phyloP scores from a whole-genome alignment of 2,113 vertebrate species.

The Nothobranchius furzeri region DNA sequence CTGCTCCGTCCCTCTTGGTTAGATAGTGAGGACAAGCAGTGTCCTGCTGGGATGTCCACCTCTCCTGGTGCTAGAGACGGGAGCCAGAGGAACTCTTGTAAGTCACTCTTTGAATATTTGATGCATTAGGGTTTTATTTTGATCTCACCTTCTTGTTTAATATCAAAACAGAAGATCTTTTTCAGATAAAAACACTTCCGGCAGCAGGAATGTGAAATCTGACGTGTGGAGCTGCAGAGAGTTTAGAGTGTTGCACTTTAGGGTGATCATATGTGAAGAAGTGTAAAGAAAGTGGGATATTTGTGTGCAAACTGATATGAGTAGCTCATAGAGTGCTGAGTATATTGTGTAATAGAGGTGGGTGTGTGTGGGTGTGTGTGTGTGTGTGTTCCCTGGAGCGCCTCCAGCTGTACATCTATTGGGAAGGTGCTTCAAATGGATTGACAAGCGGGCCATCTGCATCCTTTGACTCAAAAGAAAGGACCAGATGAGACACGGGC shows the following conservation, averaged over 20 bases:
- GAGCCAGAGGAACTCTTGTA: slow-evolving; percentile 74
- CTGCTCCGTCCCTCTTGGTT: slow-evolving; percentile 30
- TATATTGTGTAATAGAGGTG: slow-evolving; percentile 27
- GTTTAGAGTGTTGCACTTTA: neutral
- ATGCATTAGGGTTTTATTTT: too few relatives aligned
- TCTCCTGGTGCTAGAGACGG: slow-evolving; percentile 58
- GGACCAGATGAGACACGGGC: slow-evolving; percentile 20
- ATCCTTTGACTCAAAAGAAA: slow-evolving; percentile 23
- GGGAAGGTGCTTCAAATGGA: slow-evolving; percentile 34
- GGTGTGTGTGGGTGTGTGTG: slow-evolving; percentile 23
- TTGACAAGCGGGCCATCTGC: slow-evolving; percentile 42
- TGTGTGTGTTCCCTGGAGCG: slow-evolving; percentile 44
- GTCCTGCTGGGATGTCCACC: slow-evolving; percentile 70
- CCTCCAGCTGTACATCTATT: slow-evolving; percentile 47
- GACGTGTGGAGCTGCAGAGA: neutral
- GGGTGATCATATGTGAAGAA: neutral
- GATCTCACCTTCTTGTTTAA: too few relatives aligned
- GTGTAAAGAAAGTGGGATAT: slow-evolving; percentile 4
- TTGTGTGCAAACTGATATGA: slow-evolving; percentile 2
- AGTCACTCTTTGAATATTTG: slow-evolving; percentile 33
- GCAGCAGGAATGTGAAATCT: neutral
- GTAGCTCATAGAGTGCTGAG: slow-evolving; percentile 1
- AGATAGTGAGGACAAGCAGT: slow-evolving; percentile 45
- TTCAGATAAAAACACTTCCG: neutral
- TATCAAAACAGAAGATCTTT: too few relatives aligned